Percentiles rank a stretch among this genome's conserved stretches.
These are phyloP conservation scores for Fopius arisanus DNA, from an alignment of 1,140 invertebrate genomes.

Conservation along the genomic window DNA sequence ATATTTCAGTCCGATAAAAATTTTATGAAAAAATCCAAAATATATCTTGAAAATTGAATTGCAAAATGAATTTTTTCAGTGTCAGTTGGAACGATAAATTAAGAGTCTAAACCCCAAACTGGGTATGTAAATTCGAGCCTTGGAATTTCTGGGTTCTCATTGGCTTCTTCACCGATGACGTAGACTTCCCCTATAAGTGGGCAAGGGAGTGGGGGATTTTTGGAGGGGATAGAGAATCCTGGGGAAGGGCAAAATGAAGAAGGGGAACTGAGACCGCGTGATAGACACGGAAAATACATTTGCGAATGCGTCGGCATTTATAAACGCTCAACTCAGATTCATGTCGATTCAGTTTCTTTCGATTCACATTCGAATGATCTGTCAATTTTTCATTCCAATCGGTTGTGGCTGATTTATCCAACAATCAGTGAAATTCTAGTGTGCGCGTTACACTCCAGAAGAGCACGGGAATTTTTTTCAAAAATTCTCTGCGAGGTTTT, in stretches of 20 bases:
- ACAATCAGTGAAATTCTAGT: too few species aligned
- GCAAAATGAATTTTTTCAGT: too few species aligned
- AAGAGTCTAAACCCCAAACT: background rate
- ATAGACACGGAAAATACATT: slow-evolving; percentile 3
- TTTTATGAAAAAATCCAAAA: too few species aligned
- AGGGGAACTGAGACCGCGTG: background rate
- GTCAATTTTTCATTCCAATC: too few species aligned
- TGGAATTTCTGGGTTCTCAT: background rate
- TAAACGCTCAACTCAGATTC: background rate
- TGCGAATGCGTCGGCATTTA: background rate
- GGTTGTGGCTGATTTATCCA: too few species aligned
- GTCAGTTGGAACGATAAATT: background rate
- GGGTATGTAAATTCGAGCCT: background rate
- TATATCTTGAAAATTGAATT: too few species aligned
- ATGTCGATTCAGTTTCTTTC: background rate
- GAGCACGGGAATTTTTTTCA: too few species aligned
- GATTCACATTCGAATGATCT: background rate
- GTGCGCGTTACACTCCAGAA: too few species aligned
- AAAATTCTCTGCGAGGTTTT: too few species aligned
- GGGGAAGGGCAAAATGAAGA: background rate
- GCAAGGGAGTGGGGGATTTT: background rate
- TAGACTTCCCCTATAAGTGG: too few species aligned
- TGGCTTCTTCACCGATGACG: background rate
- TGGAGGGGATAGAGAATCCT: background rate
- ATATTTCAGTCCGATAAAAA: too few species aligned